Base-by-base conservation (phyloP, 1,140 invertebrate species). In the Dendrolimus punctatus region DNA sequence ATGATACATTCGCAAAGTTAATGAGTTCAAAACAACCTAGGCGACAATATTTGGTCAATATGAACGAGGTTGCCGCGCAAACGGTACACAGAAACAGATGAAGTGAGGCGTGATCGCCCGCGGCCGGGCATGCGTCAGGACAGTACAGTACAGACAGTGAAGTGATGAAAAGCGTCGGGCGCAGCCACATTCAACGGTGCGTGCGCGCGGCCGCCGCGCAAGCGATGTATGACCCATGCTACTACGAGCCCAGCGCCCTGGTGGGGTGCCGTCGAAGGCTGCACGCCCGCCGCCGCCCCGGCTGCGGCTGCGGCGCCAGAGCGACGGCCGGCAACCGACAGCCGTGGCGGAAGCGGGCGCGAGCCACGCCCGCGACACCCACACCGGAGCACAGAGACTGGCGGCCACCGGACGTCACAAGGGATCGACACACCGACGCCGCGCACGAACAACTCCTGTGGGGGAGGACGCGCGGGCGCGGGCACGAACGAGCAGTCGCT, bases 201-300 rank as follows among this genome's bases (percentile, higher is more conserved):
- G 82, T 73, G 76, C 78, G 81, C 79, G 81, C 81, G 79, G 80
- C 78, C 79, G 73, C 73, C 72, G 78, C 81, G 77, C 80, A 85
- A 85, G 81, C 81, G 73, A 84, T 80, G 77, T 84, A 84, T 85
- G 81, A 83, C 81, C 81, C 80, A 83, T 85, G 81, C 81, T 85
- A 82, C 81, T 85, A 85, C 81, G 71, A 71, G 71, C 73, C 68
- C 67, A 60, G 62, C 55, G 46, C 44, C 58, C 56, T 60, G 64
- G 61, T 57, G 55, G 64, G 57, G 64, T 40, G 47, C 48, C 55
- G 56, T 7, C 47, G 43, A 38, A 45, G 43, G 55, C 9, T 46
- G 53, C 45, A 49, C 53, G 60, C 58, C 49, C 45, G 46, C 49
- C 53, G 55, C 7, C 44, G 40, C 41, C 41, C 40, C 56, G 8